phyloP scores from a whole-genome alignment of 1,140 invertebrate genomes.

The Popillia japonica region DNA sequence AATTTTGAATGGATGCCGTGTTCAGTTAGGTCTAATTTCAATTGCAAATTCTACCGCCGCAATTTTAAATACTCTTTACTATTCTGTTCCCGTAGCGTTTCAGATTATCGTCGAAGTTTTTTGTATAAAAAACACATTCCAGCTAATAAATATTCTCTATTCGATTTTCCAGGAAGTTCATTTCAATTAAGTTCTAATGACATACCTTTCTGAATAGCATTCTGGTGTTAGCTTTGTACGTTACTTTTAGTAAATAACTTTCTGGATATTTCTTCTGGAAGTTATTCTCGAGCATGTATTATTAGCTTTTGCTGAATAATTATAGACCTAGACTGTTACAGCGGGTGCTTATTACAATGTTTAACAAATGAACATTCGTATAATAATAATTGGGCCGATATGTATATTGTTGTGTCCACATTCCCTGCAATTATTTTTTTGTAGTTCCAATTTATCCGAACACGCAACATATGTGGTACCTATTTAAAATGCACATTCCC shows the following conservation, averaged over 20 bases:
- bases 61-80: conserved; percentile 3
- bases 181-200: conserved; percentile 33
- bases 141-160: conserved; percentile 19
- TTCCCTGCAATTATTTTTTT: no score
- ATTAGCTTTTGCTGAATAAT: no score
- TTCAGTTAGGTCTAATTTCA: conserved; percentile 27
- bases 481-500: no score
- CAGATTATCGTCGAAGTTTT: conserved; percentile 15
- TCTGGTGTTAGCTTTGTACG: background rate
- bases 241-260: background rate
- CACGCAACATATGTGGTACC: no score
- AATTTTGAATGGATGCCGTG: conserved; percentile 12
- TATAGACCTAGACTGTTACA: no score
- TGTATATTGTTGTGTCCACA: no score
- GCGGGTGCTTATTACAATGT: no score
- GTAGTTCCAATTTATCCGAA: no score
- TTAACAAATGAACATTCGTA: no score
- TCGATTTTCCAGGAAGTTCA: conserved; percentile 20
- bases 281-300: background rate
- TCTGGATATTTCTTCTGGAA: background rate
- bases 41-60: conserved; percentile 25
- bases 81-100: background rate
- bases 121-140: conserved; percentile 24
- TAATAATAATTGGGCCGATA: no score
- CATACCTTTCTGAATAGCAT: conserved; percentile 15